Evolutionary conservation across 1,140 invertebrate genomes (phyloP), one percentile per base, ranked within the genome.

Genomic region (Rhopalosiphum padi): DNA sequence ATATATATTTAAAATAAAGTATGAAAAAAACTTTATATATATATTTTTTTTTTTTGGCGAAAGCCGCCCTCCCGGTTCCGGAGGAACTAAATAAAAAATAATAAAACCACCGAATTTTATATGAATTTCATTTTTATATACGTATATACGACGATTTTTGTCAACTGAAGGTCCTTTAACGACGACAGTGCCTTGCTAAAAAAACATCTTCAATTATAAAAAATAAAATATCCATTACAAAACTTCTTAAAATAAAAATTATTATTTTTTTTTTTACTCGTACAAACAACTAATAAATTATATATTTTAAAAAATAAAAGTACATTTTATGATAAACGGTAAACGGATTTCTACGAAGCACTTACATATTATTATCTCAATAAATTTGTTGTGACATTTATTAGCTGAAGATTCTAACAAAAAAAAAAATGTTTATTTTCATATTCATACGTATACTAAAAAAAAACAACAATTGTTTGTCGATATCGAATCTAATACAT

Each of bases 61-160:
- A 77, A 77, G n/a, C 15, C 30, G 18, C 30, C 30, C 60, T 15
- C n/a, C n/a, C 30, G n/a, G n/a, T 77, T 77, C 60, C 60, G 60
- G 60, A 77, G 60, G 15, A 77, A 77, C 60, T 77, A 77, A n/a
- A 77, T n/a, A 77, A 77, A 77, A 77, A 77, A 68, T 68, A 68
- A 68, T 68, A 68, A 68, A 68, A n/a, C 35, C 35, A 15, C 77
- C n/a, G n/a, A 82, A 82, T 82, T 82, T 35, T 82, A 82, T n/a
- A 82, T 21, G 60, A 68, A 68, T 68, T 68, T 37, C 2, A 22
- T 82, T 82, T 82, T 82, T 77, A 77, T n/a, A 77, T 35, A 77
- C 18, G n/a, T 82, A 35, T 37, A 22, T 37, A 82, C 21, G 2
- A 82, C 77, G 77, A 82, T 37, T n/a, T 68, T 22, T 37, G n/a